Percentiles rank a stretch among this genome's conserved stretches.
phyloP scores from a whole-genome alignment of 2,797 vertebrate genomes.

The Intellagama lesueurii region DNA sequence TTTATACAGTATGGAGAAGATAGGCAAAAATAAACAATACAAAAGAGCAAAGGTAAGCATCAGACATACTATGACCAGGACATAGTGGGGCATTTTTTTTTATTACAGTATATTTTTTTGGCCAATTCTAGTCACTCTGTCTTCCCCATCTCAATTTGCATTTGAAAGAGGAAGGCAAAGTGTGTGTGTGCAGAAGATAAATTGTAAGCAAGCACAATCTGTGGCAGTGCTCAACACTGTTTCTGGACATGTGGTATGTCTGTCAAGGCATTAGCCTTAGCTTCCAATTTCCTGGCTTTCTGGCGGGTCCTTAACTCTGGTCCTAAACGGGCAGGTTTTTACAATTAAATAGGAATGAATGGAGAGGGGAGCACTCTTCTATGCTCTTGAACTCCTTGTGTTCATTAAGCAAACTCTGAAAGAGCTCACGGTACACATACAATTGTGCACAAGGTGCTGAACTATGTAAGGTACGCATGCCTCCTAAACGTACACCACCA shows the following conservation, averaged over 20 bases:
- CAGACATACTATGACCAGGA: no score
- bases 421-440: no score
- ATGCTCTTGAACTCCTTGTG: no score
- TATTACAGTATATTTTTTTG: no score
- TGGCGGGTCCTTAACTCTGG: neutral
- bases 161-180: neutral
- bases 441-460: neutral
- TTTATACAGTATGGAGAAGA: neutral
- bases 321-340: neutral
- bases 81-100: no score
- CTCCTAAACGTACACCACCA: neutral
- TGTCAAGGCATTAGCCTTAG: neutral
- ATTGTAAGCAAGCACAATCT: neutral
- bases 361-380: no score
- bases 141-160: neutral
- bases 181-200: neutral
- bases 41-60: no score
- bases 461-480: neutral
- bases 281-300: neutral
- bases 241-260: neutral
- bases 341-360: neutral
- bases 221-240: neutral
- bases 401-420: no score
- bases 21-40: no score
- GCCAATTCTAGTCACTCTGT: neutral